These are phyloP conservation scores for Toxostoma redivivum DNA, from an alignment of 2,113 vertebrate species.

Conservation along the genomic window DNA sequence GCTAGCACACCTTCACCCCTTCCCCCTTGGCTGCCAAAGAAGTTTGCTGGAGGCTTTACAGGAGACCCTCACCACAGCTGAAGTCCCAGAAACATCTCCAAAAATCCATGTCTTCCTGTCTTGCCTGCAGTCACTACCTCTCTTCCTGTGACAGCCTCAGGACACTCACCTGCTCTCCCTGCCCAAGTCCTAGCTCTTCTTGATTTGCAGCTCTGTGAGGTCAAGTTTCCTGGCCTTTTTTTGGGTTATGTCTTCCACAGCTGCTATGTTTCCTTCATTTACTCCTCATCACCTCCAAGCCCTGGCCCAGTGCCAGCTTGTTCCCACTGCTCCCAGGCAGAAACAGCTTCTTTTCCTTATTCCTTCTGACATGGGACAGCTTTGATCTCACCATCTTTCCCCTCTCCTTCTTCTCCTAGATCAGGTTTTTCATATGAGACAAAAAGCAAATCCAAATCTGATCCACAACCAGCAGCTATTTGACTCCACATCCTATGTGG, in stretches of 20 bases:
- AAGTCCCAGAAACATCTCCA: not conserved
- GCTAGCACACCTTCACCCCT: not conserved
- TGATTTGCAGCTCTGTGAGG: not conserved
- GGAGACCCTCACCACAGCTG: not conserved
- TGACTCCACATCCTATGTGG: rapidly evolving
- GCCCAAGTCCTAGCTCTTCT: not conserved
- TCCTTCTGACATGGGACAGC: not conserved
- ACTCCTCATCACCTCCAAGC: not conserved
- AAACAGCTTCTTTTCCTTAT: not conserved
- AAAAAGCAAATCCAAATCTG: not conserved
- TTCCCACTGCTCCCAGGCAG: not conserved
- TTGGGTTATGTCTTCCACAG: rapidly evolving
- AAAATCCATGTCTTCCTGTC: not conserved
- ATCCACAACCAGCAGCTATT: not conserved
- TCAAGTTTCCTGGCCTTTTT: not conserved
- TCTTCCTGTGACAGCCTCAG: rapidly evolving
- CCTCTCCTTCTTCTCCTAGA: not conserved
- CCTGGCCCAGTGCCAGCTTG: not conserved
- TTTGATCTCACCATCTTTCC: not conserved
- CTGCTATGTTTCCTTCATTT: not conserved
- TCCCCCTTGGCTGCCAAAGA: not conserved
- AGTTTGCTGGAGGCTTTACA: not conserved
- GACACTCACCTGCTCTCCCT: not conserved
- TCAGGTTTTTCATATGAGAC: not conserved
- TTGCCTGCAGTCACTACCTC: not conserved